Percentiles rank a stretch among this genome's conserved stretches.
These are phyloP conservation scores for Yoshiicerus persimilis DNA, from an alignment of 1,140 invertebrate genomes.

Conservation along the genomic window DNA sequence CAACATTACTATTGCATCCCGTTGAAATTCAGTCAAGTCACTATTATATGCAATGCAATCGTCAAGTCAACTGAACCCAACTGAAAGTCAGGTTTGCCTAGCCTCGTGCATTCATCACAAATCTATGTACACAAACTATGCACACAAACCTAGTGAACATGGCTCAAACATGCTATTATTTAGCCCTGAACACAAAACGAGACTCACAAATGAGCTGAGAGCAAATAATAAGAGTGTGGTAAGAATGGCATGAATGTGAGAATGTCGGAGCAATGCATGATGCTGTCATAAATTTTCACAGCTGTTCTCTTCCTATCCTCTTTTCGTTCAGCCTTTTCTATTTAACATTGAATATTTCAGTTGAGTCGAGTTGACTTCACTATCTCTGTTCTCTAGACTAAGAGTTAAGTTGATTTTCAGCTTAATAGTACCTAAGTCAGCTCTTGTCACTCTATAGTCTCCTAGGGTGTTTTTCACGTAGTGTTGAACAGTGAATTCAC, in stretches of 20 bases:
- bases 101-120: constrained; percentile 6
- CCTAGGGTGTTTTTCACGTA: neutral
- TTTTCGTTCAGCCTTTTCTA: neutral
- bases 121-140: constrained; percentile 23
- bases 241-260: constrained; percentile 25
- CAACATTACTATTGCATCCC: neutral
- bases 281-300: constrained; percentile 32
- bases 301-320: constrained; percentile 23
- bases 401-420: neutral
- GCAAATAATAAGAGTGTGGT: constrained; percentile 24
- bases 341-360: neutral
- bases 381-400: neutral
- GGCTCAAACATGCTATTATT: constrained; percentile 13
- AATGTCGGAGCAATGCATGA: constrained; percentile 14
- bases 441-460: neutral
- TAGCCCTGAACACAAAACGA: constrained; percentile 16
- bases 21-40: neutral
- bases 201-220: constrained; percentile 19
- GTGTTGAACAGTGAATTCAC: neutral
- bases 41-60: neutral
- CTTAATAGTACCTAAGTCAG: neutral
- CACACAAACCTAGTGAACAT: constrained; percentile 8
- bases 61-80: neutral
- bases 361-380: neutral
- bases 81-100: neutral